Percentiles rank a stretch among this genome's conserved stretches.
Evolutionary conservation across 2,888 invertebrate genomes (phyloP).

Genomic region (Melitaea athalia): DNA sequence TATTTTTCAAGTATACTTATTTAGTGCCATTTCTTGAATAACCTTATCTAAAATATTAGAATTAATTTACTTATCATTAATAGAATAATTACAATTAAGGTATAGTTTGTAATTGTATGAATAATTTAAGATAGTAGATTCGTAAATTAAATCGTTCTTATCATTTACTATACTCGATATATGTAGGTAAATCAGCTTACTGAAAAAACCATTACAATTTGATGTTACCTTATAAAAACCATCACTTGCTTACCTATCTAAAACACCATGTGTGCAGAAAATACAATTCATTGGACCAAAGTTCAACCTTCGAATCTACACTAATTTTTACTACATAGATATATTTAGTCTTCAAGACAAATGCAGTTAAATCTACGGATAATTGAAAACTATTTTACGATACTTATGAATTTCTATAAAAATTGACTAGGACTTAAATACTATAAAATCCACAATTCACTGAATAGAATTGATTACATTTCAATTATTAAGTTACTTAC

Average conservation of each 20-base stretch:
- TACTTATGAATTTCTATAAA: constrained; percentile 47
- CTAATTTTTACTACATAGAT: constrained; percentile 46
- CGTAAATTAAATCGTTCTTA: constrained; percentile 6
- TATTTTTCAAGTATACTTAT: constrained; percentile 34
- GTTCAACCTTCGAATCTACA: constrained; percentile 78
- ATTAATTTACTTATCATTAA: constrained; percentile 41
- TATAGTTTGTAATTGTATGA: constrained; percentile 8
- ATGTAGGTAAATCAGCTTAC: neutral
- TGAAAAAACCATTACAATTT: constrained; percentile 16
- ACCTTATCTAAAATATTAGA: constrained; percentile 33
- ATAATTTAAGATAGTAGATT: constrained; percentile 11
- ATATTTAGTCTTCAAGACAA: constrained; percentile 41
- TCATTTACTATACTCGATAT: neutral
- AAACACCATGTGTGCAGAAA: constrained; percentile 75
- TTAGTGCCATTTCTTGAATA: constrained; percentile 47
- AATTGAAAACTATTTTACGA: constrained; percentile 44
- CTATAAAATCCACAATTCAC: constrained; percentile 54
- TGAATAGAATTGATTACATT: constrained; percentile 47
- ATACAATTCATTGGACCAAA: constrained; percentile 81
- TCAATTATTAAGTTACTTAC: constrained; percentile 40
- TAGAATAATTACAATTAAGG: constrained; percentile 14
- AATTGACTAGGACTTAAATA: constrained; percentile 52
- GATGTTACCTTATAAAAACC: constrained; percentile 27
- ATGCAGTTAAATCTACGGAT: constrained; percentile 40
- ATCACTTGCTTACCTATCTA: constrained; percentile 47